Percentiles rank a stretch among this genome's conserved stretches.
These are phyloP conservation scores for Tetramorium parvispinum DNA, from an alignment of 1,140 invertebrate genomes.

Conservation along the genomic window DNA sequence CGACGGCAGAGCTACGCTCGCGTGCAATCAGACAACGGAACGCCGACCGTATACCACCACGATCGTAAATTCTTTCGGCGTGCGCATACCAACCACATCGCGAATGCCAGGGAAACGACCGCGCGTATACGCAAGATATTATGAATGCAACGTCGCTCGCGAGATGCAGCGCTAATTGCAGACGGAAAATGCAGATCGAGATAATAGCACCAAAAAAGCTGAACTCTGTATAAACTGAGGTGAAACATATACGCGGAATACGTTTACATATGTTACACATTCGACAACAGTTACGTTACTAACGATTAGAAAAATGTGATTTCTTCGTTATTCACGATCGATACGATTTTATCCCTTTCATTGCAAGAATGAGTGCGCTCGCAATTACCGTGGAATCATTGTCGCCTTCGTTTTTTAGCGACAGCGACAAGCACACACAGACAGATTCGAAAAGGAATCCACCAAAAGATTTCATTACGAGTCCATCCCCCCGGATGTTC, in stretches of 20 bases:
- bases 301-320: not conserved
- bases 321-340: not conserved
- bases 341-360: not conserved
- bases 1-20: not conserved
- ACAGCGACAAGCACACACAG: too few species aligned
- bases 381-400: constrained; percentile 3
- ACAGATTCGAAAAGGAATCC: constrained; percentile 15
- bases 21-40: constrained; percentile 41
- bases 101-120: not conserved
- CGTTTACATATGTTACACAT: not conserved
- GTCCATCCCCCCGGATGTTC: not conserved
- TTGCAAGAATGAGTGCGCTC: not conserved
- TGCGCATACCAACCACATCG: constrained; percentile 31
- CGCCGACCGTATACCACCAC: not conserved
- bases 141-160: constrained; percentile 28
- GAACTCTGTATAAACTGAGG: not conserved
- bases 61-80: constrained; percentile 51
- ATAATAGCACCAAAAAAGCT: constrained; percentile 15
- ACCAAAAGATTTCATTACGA: constrained; percentile 35
- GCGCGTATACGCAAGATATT: constrained; percentile 26
- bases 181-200: constrained; percentile 19
- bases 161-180: constrained; percentile 31
- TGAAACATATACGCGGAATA: not conserved
- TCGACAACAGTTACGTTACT: not conserved
- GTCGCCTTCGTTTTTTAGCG: constrained; percentile 4